phyloP scores from a whole-genome alignment of 2,113 vertebrate genomes.

The Glareola pratincola region DNA sequence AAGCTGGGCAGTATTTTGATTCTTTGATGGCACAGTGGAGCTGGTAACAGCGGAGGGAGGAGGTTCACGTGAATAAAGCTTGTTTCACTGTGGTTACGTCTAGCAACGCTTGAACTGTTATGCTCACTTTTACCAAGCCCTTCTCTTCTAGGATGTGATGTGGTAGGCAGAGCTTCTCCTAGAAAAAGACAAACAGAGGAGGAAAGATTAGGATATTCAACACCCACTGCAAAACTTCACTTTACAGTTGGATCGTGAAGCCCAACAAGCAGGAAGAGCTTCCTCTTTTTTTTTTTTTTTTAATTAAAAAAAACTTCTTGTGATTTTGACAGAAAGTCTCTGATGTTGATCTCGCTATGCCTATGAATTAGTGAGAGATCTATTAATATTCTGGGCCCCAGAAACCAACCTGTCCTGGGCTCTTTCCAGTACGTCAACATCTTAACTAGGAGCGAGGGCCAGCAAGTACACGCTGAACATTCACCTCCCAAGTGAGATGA shows the following conservation, averaged over 20 bases:
- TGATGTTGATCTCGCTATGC: neutral
- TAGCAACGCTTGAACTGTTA: slow-evolving; percentile 89
- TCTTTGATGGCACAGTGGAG: slow-evolving; percentile 41
- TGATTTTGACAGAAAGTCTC: neutral
- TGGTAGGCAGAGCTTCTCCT: slow-evolving; percentile 96
- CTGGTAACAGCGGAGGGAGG: neutral
- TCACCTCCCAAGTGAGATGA: neutral
- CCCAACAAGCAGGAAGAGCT: neutral
- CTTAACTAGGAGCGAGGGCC: neutral
- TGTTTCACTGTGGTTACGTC: slow-evolving; percentile 78
- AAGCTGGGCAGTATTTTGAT: neutral
- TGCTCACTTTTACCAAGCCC: slow-evolving; percentile 89
- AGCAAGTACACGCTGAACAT: neutral
- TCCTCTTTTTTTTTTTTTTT: neutral
- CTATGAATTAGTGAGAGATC: neutral
- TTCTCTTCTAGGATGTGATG: slow-evolving; percentile 98
- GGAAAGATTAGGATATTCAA: neutral
- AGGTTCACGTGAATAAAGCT: slow-evolving; percentile 80
- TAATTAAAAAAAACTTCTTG: neutral
- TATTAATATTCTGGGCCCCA: neutral
- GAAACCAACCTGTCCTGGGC: neutral
- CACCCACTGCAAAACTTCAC: neutral
- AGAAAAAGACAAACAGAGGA: slow-evolving; percentile 60
- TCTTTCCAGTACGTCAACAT: neutral
- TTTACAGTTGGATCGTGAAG: neutral